phyloP scores from a whole-genome alignment of 2,113 vertebrate genomes.

The Lethenteron reissneri region DNA sequence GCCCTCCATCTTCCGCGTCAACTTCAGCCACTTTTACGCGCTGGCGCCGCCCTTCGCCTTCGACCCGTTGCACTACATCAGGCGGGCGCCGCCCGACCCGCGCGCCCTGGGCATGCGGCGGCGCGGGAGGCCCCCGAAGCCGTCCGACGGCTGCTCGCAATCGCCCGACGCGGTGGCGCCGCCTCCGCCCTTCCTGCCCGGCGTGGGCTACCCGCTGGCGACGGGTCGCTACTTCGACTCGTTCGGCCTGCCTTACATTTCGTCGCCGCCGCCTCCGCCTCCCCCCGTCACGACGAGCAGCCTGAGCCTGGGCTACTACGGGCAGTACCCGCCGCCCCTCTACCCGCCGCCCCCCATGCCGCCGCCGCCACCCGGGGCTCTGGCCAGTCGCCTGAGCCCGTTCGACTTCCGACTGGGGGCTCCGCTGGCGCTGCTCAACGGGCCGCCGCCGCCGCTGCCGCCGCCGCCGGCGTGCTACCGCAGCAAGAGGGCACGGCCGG shows the following conservation, averaged over 20 bases:
- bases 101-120: background rate
- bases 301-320: constrained; percentile 66
- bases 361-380: constrained; percentile 49
- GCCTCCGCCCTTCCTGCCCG: constrained; percentile 64
- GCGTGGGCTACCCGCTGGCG: constrained; percentile 64
- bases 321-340: constrained; percentile 53
- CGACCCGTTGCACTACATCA: constrained; percentile 63
- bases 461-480: too few species aligned
- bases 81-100: constrained; percentile 23
- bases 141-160: constrained; percentile 26
- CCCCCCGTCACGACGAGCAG: constrained; percentile 40
- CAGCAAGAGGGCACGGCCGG: too few species aligned
- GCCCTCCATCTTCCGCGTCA: constrained; percentile 61
- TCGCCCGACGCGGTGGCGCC: too few species aligned
- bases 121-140: constrained; percentile 51
- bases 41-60: constrained; percentile 40
- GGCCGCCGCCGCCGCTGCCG: too few species aligned
- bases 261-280: constrained; percentile 20
- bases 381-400: constrained; percentile 23
- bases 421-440: background rate
- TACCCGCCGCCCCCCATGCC: constrained; percentile 55
- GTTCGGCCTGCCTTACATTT: constrained; percentile 65
- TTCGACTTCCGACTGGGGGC: constrained; percentile 2
- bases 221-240: constrained; percentile 67
- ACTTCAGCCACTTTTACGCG: constrained; percentile 53